Percentiles rank a stretch among this genome's conserved stretches.
These are phyloP conservation scores for Ascaphus truei DNA, from an alignment of 2,113 vertebrate species.

Conservation along the genomic window DNA sequence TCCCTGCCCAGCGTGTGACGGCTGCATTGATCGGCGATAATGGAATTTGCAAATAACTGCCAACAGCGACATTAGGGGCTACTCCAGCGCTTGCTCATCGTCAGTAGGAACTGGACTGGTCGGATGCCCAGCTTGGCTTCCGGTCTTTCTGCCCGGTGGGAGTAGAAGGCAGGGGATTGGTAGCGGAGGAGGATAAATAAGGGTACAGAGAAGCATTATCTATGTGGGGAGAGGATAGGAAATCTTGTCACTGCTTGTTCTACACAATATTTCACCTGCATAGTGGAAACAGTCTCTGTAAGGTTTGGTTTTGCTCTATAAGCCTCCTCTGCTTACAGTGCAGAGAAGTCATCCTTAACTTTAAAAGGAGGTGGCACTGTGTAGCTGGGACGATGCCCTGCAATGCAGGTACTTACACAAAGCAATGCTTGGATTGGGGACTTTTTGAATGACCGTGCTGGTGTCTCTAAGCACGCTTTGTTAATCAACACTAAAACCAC, in stretches of 20 bases:
- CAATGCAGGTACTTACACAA: too few relatives aligned
- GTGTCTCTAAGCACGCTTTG: too few relatives aligned
- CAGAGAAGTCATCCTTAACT: constrained; percentile 2
- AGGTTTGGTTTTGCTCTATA: background rate
- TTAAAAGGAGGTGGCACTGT: background rate
- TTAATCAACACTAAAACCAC: too few relatives aligned
- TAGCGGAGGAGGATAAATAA: background rate
- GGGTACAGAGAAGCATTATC: too few relatives aligned
- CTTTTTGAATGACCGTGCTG: too few relatives aligned
- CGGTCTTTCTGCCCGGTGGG: constrained; percentile 39
- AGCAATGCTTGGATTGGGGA: too few relatives aligned
- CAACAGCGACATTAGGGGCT: constrained; percentile 62
- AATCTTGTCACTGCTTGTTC: background rate
- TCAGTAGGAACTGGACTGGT: constrained; percentile 43
- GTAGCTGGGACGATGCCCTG: background rate
- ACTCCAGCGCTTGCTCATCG: constrained; percentile 53
- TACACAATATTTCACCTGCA: background rate
- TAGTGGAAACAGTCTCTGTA: background rate
- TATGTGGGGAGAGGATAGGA: too few relatives aligned
- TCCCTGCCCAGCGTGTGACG: constrained; percentile 50
- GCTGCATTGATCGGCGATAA: constrained; percentile 73
- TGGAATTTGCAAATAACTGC: constrained; percentile 63
- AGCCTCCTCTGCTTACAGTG: background rate
- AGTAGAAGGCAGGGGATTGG: constrained; percentile 21
- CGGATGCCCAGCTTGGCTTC: constrained; percentile 46